phyloP scores from a whole-genome alignment of 2,888 invertebrate species.

The Lepidonotus clava region DNA sequence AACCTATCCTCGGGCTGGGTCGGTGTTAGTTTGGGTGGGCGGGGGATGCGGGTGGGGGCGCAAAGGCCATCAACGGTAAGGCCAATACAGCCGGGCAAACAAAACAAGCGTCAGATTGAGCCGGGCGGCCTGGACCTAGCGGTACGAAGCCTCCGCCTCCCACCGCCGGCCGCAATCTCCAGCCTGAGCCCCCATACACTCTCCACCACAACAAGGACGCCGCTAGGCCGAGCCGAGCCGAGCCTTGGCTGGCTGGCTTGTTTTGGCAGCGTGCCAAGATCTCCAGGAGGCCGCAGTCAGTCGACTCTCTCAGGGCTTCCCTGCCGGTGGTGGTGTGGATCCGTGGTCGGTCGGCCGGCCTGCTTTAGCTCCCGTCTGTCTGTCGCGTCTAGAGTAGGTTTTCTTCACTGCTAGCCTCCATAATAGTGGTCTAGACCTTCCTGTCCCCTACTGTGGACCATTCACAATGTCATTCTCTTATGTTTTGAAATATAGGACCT shows the following conservation, averaged over 20 bases:
- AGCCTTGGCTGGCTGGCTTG: not conserved
- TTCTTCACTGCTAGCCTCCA: too few species aligned
- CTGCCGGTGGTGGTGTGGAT: not conserved
- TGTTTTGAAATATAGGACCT: too few species aligned
- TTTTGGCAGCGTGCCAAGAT: conserved; percentile 3
- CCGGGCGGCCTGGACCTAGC: not conserved
- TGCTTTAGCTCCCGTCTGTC: too few species aligned
- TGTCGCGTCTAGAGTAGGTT: too few species aligned
- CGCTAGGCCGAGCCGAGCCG: not conserved
- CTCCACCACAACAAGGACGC: not conserved
- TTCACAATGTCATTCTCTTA: too few species aligned
- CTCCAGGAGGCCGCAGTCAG: not conserved
- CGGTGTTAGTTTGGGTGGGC: not conserved
- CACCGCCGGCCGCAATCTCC: not conserved
- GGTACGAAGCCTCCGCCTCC: too few species aligned
- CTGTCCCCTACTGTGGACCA: too few species aligned
- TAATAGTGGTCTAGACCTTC: too few species aligned
- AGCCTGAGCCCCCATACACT: not conserved
- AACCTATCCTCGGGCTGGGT: not conserved
- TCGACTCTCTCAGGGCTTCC: not conserved
- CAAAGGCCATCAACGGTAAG: too few species aligned
- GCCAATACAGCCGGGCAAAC: not conserved
- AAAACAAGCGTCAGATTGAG: not conserved
- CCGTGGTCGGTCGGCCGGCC: too few species aligned
- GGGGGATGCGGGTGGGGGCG: not conserved